Conservation (phyloP, 2,797 vertebrate species). For the Fratercula arctica region DNA sequence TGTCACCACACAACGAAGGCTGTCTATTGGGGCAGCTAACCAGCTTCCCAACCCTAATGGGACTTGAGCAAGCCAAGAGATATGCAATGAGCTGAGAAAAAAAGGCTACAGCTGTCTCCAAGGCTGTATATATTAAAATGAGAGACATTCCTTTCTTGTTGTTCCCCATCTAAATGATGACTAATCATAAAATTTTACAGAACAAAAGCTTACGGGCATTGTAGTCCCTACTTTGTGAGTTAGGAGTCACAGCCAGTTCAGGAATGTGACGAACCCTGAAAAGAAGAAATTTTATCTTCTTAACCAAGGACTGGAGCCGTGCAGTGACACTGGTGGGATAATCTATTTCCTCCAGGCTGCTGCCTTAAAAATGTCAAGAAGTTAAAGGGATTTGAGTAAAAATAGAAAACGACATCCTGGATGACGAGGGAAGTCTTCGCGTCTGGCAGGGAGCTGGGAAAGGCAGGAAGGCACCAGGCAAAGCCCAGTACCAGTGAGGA, state of each 20-base stretch:
- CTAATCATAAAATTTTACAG: not conserved
- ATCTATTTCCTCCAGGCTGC: slow-evolving; percentile 41
- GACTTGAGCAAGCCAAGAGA: not conserved
- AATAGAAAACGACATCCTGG: slow-evolving; percentile 54
- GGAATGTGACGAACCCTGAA: not conserved
- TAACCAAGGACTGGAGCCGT: not conserved
- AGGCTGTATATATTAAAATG: not conserved
- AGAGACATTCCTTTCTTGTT: not conserved
- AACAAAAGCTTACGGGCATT: not conserved
- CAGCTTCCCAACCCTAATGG: not conserved
- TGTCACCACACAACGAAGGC: not conserved
- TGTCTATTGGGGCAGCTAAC: not conserved
- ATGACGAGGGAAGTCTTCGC: not conserved
- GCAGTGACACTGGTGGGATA: rapidly evolving
- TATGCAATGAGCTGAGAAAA: not conserved
- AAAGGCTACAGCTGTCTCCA: not conserved
- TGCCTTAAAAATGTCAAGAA: slow-evolving; percentile 39
- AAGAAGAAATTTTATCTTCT: slow-evolving; percentile 25
- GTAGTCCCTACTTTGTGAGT: not conserved
- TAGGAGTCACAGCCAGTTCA: not conserved
- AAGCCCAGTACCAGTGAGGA: not conserved
- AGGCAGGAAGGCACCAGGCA: slow-evolving; percentile 31
- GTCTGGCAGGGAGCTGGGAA: not conserved
- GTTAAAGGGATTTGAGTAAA: slow-evolving; percentile 36
- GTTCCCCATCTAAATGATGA: not conserved